Conservation (phyloP, 2,888 invertebrate genomes). For the Drosophila affinis region DNA sequence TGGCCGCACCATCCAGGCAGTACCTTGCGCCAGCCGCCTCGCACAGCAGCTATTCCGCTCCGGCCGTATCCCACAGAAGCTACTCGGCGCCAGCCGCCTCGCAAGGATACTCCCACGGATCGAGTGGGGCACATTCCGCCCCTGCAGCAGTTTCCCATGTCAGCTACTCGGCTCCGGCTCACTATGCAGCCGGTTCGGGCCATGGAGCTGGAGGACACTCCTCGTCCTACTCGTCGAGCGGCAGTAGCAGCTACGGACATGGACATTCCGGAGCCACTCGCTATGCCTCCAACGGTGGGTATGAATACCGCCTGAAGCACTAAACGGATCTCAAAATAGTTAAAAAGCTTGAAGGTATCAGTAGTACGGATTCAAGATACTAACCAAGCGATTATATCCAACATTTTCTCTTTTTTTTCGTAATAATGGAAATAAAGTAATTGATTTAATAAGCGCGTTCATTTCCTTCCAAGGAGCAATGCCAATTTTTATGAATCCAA, state of each 20-base stretch:
- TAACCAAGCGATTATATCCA: too few species aligned
- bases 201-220: slow-evolving; percentile 30
- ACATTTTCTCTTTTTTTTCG: too few species aligned
- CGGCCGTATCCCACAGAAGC: slow-evolving; percentile 1
- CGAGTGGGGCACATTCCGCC: slow-evolving; percentile 32
- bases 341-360: not conserved
- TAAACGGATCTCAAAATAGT: slow-evolving; percentile 40
- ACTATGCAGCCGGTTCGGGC: slow-evolving; percentile 10
- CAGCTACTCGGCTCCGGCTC: slow-evolving; percentile 34
- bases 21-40: slow-evolving; percentile 39
- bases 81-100: slow-evolving; percentile 20
- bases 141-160: slow-evolving; percentile 44
- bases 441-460: too few species aligned
- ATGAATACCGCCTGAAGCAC: slow-evolving; percentile 60
- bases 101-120: not conserved
- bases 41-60: slow-evolving; percentile 16
- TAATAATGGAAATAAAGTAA: too few species aligned
- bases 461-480: too few species aligned
- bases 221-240: not conserved
- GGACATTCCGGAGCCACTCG: slow-evolving; percentile 46
- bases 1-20: slow-evolving; percentile 38
- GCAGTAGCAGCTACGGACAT: not conserved
- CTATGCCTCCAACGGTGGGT: slow-evolving; percentile 74
- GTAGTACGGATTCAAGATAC: too few species aligned
- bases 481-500: too few species aligned